These are phyloP conservation scores for Nematopogon swammerdamellus DNA, from an alignment of 2,888 invertebrate species.

Conservation along the genomic window DNA sequence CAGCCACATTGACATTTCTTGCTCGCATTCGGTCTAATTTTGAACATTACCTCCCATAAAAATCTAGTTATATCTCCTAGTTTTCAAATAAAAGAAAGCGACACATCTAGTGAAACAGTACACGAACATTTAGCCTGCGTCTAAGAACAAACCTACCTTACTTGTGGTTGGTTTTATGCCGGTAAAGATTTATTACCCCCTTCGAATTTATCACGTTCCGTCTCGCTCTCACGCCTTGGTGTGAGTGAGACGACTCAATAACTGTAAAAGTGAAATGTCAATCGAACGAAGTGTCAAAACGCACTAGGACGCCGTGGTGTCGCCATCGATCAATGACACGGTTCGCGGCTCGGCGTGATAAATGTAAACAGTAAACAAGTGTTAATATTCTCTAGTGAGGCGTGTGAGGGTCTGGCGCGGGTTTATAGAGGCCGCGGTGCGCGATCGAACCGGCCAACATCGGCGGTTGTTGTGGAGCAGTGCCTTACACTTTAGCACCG, in stretches of 20 bases:
- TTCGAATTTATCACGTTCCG: no score
- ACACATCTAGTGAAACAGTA: neutral
- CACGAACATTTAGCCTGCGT: no score
- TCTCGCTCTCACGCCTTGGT: no score
- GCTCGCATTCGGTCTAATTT: no score
- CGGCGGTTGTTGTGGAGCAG: neutral
- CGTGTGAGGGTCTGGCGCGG: neutral
- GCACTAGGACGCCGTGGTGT: constrained; percentile 33
- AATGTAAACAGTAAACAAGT: constrained; percentile 56
- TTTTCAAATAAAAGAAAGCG: neutral
- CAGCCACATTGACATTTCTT: no score
- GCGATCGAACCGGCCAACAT: neutral
- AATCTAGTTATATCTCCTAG: no score
- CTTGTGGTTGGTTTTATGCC: no score
- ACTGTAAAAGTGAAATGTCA: constrained; percentile 11
- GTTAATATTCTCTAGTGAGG: constrained; percentile 1
- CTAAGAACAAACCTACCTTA: no score
- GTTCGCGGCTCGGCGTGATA: constrained; percentile 10
- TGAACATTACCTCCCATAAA: no score
- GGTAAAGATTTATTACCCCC: no score
- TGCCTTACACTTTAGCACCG: neutral
- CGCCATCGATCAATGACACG: constrained; percentile 60
- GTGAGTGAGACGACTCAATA: no score
- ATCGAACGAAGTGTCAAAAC: constrained; percentile 41
- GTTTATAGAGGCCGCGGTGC: neutral